These are phyloP conservation scores for Siniperca chuatsi DNA, from an alignment of 2,113 vertebrate genomes.

Conservation along the genomic window DNA sequence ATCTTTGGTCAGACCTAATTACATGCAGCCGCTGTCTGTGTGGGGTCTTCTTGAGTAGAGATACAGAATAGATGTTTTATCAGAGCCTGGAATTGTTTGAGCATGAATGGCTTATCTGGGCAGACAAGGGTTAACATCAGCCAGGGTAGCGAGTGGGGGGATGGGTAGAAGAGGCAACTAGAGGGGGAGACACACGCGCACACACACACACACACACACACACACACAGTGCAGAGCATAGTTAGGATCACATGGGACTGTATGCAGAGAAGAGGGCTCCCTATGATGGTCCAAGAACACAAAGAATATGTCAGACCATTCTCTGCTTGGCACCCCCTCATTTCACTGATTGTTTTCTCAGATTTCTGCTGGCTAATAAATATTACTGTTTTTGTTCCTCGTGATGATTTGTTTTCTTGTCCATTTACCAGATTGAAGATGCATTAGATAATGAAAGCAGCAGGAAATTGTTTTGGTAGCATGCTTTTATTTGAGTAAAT, in stretches of 20 bases:
- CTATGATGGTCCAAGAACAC: conserved; percentile 41
- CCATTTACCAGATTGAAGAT: conserved; percentile 78
- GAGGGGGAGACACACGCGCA: conserved; percentile 44
- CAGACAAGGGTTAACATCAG: conserved; percentile 74
- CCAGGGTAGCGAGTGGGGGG: conserved; percentile 66
- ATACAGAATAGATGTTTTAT: conserved; percentile 42
- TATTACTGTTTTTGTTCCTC: not conserved
- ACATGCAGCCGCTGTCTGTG: conserved; percentile 30
- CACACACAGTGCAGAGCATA: conserved; percentile 33
- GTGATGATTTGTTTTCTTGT: conserved; percentile 65
- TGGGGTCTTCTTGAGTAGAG: conserved; percentile 16
- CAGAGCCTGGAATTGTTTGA: conserved; percentile 43
- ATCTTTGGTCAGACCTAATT: conserved; percentile 35
- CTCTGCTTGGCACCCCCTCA: not conserved
- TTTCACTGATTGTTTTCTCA: conserved; percentile 58
- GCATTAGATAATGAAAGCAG: conserved; percentile 81
- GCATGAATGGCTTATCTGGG: conserved; percentile 63
- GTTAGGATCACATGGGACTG: conserved; percentile 53
- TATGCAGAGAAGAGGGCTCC: conserved; percentile 43
- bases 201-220: conserved; percentile 16
- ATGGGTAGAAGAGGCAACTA: conserved; percentile 69
- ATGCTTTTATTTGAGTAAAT: conserved; percentile 68
- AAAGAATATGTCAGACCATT: conserved; percentile 20
- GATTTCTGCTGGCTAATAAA: conserved; percentile 62
- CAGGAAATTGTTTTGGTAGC: conserved; percentile 76